Evolutionary conservation across 2,113 vertebrate genomes (phyloP), one percentile per base, ranked within the genome.

Genomic region (Lynx canadensis): DNA sequence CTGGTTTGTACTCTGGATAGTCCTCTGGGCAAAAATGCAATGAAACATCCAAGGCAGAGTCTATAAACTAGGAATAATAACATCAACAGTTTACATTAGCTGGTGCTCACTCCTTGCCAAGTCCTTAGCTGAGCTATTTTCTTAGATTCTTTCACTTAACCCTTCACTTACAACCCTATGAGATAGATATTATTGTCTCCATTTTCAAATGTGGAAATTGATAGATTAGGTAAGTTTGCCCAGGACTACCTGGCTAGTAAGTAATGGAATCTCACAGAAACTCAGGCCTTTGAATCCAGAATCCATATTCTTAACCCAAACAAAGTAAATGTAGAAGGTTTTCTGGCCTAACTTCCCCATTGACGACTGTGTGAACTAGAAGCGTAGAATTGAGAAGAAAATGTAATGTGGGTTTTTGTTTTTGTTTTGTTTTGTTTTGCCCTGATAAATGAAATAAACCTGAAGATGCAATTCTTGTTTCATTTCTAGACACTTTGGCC

Each of bases 11-110:
- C 27, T 89, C 65, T 82, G 69, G 74, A 33, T 93, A 66, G 71
- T 87, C 12, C 15, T 79, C 89, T 82, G 87, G n/a, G 85, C 16
- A 89, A 78, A 97, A 83, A 79, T 36, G 69, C 52, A 83, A 76
- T 41, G 50, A 52, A 90, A 89, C 1, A n/a, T 45, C 6, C 36
- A 89, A 12, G 33, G 31, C 19, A 83, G 71, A 68, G 57, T 82
- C 82, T 91, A 4, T 29, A 96, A 95, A 86, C 12, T 76, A 41
- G 78, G 29, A 73, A 88, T 71, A 71, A 52, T 33, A 84, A 48
- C 31, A 52, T 83, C 52, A 76, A 55, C 38, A 84, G 9, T 81
- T 81, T 68, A 60, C 25, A 29, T 91, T 41, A 76, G 65, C 16
- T 82, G n/a, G 81, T 71, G 88, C 21, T 78, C 48, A 81, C 19